These are phyloP conservation scores for Eunapius fragilis DNA, from an alignment of 37 sponge, comb jelly and placozoan genomes.

Conservation along the genomic window DNA sequence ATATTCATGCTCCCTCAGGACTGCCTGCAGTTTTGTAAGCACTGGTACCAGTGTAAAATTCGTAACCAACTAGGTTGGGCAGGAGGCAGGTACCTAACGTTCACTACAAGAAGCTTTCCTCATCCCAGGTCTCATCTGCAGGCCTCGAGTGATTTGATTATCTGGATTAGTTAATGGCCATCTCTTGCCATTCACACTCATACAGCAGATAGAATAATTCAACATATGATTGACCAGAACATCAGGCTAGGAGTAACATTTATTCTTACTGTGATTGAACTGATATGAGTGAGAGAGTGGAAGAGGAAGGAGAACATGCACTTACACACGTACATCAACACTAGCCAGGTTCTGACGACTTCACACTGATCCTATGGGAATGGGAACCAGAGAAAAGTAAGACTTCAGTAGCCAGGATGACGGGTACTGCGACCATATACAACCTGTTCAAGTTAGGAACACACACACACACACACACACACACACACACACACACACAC, in stretches of 20 bases:
- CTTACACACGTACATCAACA: background rate
- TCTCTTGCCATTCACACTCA: background rate
- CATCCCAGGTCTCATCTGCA: background rate
- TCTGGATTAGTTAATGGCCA: background rate
- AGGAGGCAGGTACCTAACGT: background rate
- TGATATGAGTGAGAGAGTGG: background rate
- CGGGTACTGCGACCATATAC: no score
- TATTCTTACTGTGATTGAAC: background rate
- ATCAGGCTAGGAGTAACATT: background rate
- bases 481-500: background rate
- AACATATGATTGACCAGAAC: no score
- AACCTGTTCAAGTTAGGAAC: no score
- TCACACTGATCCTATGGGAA: no score
- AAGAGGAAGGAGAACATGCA: background rate
- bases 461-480: background rate
- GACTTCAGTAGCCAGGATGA: no score
- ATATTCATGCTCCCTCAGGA: background rate
- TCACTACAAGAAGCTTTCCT: background rate
- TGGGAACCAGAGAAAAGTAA: no score
- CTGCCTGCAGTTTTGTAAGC: background rate
- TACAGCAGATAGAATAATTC: background rate
- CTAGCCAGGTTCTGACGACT: no score
- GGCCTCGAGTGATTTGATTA: background rate
- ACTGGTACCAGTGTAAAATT: background rate
- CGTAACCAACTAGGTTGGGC: background rate